Base-by-base conservation (phyloP, 2,888 invertebrate species). In the Argyra leucocephala region DNA sequence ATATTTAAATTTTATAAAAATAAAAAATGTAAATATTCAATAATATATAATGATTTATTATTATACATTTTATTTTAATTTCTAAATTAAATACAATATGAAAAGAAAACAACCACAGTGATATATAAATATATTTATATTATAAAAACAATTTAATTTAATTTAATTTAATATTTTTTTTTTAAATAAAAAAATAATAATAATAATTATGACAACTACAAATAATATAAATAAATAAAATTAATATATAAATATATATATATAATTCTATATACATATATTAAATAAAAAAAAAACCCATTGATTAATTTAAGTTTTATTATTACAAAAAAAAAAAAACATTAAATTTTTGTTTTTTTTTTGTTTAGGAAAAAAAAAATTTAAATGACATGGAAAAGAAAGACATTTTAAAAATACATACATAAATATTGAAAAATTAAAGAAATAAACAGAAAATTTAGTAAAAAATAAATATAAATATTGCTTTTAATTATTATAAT, bases 91-190 rank as follows among this genome's bases (percentile, higher is more conserved):
- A 37, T 10, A 37, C 5, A 37, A 15, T 9, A 37, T 18, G 5
- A n/a, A 48, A n/a, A 48, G 12, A 48, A 48, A 48, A 48, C 48
- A 48, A 48, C n/a, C 48, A 48, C 48, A 48, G 48, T 48, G 48
- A 48, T 48, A 48, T 48, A 48, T 48, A 48, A 48, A 48, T 48
- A 48, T 48, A 48, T 48, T 48, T 48, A 48, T 37, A 37, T 10
- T 10, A 15, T 15, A 37, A 18, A 48, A 48, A 48, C 5, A 18
- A 18, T 48, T 18, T 48, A 10, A 37, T 37, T 37, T 37, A 48
- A 48, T 48, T 48, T 48, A 48, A 48, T 48, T 48, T 48, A 48
- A 48, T 48, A 18, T 48, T 48, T 12, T 18, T 15, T 18, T 18
- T 48, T 48, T 18, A 18, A 18, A 48, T 48, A 18, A 48, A 18